Evolutionary conservation across 1,140 invertebrate species (phyloP).

Genomic region (Eufriesea mexicana): DNA sequence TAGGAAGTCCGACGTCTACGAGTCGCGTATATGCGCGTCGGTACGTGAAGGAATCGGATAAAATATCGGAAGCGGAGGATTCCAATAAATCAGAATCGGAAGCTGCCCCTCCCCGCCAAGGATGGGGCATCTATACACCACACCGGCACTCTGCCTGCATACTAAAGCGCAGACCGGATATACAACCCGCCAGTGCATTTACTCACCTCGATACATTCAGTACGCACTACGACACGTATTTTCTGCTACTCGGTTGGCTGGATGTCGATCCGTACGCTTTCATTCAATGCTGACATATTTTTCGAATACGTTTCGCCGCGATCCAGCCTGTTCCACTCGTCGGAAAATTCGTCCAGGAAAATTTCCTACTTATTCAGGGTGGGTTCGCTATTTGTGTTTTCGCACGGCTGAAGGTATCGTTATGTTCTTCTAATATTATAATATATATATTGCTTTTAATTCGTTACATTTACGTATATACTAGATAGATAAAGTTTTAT

Average conservation of each 20-base stretch:
- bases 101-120: slow-evolving; percentile 71
- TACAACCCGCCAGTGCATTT: slow-evolving; percentile 76
- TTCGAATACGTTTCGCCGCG: slow-evolving; percentile 10
- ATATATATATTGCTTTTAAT: no score
- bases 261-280: slow-evolving; percentile 31
- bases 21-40: slow-evolving; percentile 45
- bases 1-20: slow-evolving; percentile 50
- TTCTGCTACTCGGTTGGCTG: slow-evolving; percentile 44
- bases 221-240: slow-evolving; percentile 53
- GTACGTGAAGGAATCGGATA: slow-evolving; percentile 70
- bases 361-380: no score
- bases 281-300: slow-evolving; percentile 58
- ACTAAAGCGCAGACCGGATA: slow-evolving; percentile 81
- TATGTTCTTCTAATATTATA: no score
- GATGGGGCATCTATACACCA: slow-evolving; percentile 72
- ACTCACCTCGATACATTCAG: slow-evolving; percentile 71
- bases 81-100: slow-evolving; percentile 81
- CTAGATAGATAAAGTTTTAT: no score
- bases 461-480: no score
- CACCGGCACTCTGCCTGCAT: slow-evolving; percentile 77
- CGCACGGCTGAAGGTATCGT: no score
- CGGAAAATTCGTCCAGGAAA: no score
- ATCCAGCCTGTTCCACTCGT: not conserved
- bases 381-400: no score
- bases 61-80: slow-evolving; percentile 77